Conservation (phyloP, 2,888 invertebrate species). For the Linnaemya vulpina region DNA sequence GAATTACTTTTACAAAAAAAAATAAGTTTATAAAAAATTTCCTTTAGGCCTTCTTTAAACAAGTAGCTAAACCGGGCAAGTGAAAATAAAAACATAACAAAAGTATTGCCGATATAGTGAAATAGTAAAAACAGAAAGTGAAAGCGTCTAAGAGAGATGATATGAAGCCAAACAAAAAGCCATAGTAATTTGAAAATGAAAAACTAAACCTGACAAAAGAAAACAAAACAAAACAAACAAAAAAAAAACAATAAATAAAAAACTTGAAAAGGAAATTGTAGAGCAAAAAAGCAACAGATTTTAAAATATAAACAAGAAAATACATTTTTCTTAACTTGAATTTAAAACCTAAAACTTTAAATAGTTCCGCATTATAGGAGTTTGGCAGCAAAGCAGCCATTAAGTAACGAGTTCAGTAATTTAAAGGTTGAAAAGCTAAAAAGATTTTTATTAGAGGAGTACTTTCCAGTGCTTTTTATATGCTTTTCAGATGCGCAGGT, state of each 20-base stretch:
- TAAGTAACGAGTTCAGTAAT: constrained; percentile 58
- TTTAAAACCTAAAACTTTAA: constrained; percentile 16
- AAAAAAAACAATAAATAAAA: constrained; percentile 1
- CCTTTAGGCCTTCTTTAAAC: constrained; percentile 30
- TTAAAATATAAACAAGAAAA: neutral
- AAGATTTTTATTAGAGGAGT: neutral
- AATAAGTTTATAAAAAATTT: neutral
- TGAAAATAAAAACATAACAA: constrained; percentile 22
- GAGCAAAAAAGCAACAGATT: neutral
- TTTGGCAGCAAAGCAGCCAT: constrained; percentile 17
- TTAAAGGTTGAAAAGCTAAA: constrained; percentile 34
- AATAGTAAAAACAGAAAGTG: constrained; percentile 56
- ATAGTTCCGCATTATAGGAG: constrained; percentile 59
- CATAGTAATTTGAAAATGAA: constrained; percentile 17
- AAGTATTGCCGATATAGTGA: neutral
- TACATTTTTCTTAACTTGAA: constrained; percentile 8
- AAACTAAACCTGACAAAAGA: constrained; percentile 30
- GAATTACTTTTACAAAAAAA: constrained; percentile 2
- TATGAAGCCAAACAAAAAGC: constrained; percentile 59
- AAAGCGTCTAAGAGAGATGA: constrained; percentile 59
- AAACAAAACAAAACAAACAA: neutral
- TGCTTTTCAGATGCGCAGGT: neutral
- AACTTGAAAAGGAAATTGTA: constrained; percentile 61
- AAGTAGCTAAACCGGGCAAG: constrained; percentile 31
- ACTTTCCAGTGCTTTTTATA: neutral